Evolutionary conservation across 1,140 invertebrate genomes (phyloP).

Genomic region (Maconellicoccus hirsutus): DNA sequence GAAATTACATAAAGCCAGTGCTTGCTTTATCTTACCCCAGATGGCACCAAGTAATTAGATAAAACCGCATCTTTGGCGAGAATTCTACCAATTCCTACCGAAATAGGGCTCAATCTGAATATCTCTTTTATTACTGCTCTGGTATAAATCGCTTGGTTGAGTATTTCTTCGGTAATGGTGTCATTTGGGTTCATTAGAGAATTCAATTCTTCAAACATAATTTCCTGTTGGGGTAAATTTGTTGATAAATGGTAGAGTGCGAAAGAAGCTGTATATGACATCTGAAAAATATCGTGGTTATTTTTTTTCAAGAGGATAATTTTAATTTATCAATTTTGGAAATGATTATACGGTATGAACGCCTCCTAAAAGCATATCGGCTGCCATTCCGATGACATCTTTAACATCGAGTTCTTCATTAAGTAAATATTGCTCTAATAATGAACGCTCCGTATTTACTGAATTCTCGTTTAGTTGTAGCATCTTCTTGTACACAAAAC

Average conservation of each 20-base stretch:
- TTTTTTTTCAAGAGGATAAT: too few relatives aligned
- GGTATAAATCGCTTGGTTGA: slow-evolving; percentile 53
- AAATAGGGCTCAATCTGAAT: slow-evolving; percentile 68
- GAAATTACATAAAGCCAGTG: not conserved
- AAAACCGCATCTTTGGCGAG: slow-evolving; percentile 62
- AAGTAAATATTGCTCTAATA: slow-evolving; percentile 53
- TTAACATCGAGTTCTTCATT: slow-evolving; percentile 54
- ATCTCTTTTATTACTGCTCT: slow-evolving; percentile 75
- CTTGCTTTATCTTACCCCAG: slow-evolving; percentile 50
- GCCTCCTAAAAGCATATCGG: slow-evolving; percentile 72
- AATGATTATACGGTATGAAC: slow-evolving; percentile 69
- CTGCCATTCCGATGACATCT: slow-evolving; percentile 68
- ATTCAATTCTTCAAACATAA: slow-evolving; percentile 51
- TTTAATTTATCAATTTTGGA: too few relatives aligned
- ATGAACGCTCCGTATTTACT: slow-evolving; percentile 32
- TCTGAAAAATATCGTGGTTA: too few relatives aligned
- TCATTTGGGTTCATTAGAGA: slow-evolving; percentile 38
- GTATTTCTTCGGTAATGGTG: slow-evolving; percentile 43
- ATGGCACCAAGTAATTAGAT: slow-evolving; percentile 70
- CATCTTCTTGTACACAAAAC: slow-evolving; percentile 50
- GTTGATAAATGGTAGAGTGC: slow-evolving; percentile 65
- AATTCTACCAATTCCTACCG: slow-evolving; percentile 66
- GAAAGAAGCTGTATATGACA: slow-evolving; percentile 66
- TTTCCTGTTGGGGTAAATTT: slow-evolving; percentile 59
- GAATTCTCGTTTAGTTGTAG: slow-evolving; percentile 36